These are phyloP conservation scores for Nephrocerus scutellatus DNA, from an alignment of 2,888 invertebrate genomes.

Conservation along the genomic window DNA sequence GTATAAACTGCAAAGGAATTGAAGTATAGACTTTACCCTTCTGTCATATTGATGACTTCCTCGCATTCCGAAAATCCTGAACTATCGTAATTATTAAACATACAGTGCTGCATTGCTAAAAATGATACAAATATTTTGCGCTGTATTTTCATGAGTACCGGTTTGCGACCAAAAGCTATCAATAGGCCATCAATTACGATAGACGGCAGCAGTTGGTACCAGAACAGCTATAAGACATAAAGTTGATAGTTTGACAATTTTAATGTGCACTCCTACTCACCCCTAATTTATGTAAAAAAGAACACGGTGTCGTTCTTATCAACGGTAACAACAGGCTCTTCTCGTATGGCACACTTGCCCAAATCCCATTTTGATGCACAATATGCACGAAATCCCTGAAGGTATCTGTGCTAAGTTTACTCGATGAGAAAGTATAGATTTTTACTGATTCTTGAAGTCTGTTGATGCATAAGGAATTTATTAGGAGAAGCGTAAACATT, in stretches of 20 bases:
- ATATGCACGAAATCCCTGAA: slow-evolving; percentile 4
- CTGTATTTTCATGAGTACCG: slow-evolving; percentile 28
- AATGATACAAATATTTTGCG: slow-evolving; percentile 26
- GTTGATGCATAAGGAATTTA: background rate
- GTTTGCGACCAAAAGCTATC: slow-evolving; percentile 24
- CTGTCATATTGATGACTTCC: slow-evolving; percentile 9
- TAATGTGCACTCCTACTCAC: too few relatives aligned
- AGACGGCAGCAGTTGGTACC: slow-evolving; percentile 32
- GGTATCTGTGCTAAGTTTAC: background rate
- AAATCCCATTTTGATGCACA: slow-evolving; percentile 8
- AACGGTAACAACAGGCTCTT: slow-evolving; percentile 20
- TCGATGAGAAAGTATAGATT: slow-evolving; percentile 13
- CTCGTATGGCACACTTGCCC: slow-evolving; percentile 15
- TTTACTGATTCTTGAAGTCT: background rate
- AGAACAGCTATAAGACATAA: slow-evolving; percentile 22
- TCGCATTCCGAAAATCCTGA: slow-evolving; percentile 25
- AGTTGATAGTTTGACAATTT: too few relatives aligned
- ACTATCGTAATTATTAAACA: slow-evolving; percentile 30
- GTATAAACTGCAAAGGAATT: too few relatives aligned
- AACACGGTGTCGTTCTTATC: too few relatives aligned
- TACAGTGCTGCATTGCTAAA: slow-evolving; percentile 33
- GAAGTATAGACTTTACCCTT: too few relatives aligned
- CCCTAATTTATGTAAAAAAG: too few relatives aligned
- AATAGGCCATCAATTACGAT: slow-evolving; percentile 27
- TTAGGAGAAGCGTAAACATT: too few relatives aligned